Conservation (phyloP, 2,888 invertebrate species). For the Lomographa bimaculata region DNA sequence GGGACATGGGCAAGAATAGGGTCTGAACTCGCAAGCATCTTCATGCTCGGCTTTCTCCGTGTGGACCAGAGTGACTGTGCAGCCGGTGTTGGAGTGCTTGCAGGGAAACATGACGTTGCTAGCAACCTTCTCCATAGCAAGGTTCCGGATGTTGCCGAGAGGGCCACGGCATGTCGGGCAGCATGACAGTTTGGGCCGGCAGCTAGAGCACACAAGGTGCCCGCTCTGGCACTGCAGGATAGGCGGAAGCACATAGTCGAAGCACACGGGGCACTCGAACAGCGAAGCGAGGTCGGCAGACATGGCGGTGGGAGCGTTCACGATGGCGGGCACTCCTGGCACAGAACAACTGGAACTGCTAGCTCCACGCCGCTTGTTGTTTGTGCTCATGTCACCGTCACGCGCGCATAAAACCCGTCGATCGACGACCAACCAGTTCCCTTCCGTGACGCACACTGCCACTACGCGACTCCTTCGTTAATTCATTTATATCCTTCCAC, state of each 20-base stretch:
- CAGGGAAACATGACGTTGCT: conserved; percentile 99
- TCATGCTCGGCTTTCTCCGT: conserved; percentile 99
- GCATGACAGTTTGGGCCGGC: conserved; percentile 97
- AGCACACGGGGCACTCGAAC: conserved; percentile 98
- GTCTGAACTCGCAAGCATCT: conserved; percentile 98
- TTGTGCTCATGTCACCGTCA: conserved; percentile 83
- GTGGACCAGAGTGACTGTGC: conserved; percentile 94
- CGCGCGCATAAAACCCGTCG: conserved; percentile 68
- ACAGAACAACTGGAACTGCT: conserved; percentile 82
- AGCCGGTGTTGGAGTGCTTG: conserved; percentile 98
- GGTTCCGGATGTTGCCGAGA: conserved; percentile 97
- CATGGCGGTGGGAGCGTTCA: conserved; percentile 86
- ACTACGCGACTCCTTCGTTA: conserved; percentile 31
- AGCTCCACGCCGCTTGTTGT: conserved; percentile 80
- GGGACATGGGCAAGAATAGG: conserved; percentile 99
- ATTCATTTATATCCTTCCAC: conserved; percentile 77
- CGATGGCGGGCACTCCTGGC: conserved; percentile 78
- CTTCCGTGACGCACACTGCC: conserved; percentile 40
- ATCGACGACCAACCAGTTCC: conserved; percentile 58
- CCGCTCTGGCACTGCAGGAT: conserved; percentile 99
- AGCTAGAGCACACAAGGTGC: conserved; percentile 98
- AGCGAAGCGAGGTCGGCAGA: conserved; percentile 95
- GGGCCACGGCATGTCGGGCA: conserved; percentile 99
- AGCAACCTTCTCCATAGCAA: conserved; percentile 99
- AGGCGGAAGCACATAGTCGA: conserved; percentile 99